Evolutionary conservation across 2,888 invertebrate species (phyloP).

Genomic region (Lydus trimaculatus): DNA sequence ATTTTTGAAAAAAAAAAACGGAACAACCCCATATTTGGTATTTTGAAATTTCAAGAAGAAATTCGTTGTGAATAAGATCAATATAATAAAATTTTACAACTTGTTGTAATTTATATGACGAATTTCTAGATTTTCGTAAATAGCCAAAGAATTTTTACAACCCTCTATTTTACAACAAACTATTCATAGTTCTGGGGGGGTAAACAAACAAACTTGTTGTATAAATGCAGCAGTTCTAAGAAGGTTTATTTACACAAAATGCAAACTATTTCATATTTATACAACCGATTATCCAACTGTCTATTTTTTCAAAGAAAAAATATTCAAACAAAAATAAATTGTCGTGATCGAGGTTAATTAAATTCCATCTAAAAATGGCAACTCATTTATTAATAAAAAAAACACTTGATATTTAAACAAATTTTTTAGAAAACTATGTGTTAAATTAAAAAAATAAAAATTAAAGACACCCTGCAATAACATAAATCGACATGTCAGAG

Average conservation of each 20-base stretch:
- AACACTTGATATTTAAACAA: neutral
- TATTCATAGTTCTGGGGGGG: neutral
- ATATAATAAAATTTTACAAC: constrained; percentile 2
- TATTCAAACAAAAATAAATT: neutral
- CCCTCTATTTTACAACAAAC: neutral
- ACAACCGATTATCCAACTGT: too few species aligned
- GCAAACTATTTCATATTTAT: too few species aligned
- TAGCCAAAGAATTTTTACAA: neutral
- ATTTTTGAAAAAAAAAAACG: neutral
- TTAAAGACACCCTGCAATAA: neutral
- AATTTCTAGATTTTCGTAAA: neutral
- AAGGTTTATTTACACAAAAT: too few species aligned
- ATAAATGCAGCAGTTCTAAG: too few species aligned
- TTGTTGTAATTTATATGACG: neutral
- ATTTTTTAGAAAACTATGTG: neutral
- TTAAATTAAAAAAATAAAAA: neutral
- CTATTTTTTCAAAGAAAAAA: neutral
- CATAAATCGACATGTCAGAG: neutral
- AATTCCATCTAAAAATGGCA: neutral
- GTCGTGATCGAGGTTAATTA: constrained; percentile 11
- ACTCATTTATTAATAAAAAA: constrained; percentile 3
- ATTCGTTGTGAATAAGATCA: neutral
- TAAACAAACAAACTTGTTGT: neutral
- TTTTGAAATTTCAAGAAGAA: neutral
- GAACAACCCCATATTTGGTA: neutral